phyloP scores from a whole-genome alignment of 2,113 vertebrate genomes.

The Damaliscus lunatus region DNA sequence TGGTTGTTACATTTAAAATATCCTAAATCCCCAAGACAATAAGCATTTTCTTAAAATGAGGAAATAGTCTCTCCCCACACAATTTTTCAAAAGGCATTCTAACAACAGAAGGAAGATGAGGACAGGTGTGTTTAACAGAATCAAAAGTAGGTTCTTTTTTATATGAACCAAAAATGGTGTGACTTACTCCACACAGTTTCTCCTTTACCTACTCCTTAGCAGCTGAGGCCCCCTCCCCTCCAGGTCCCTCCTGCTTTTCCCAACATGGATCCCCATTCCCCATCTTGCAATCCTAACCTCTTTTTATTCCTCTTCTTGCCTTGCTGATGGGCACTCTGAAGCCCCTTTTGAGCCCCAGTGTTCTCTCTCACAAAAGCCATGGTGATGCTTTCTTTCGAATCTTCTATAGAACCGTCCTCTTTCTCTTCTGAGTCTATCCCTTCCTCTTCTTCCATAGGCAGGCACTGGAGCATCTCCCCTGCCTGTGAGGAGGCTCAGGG shows the following conservation, averaged over 20 bases:
- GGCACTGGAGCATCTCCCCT: constrained; percentile 24
- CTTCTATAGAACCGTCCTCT: constrained; percentile 22
- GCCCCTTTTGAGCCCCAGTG: neutral
- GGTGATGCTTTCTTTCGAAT: constrained; percentile 19
- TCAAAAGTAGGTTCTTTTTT: neutral
- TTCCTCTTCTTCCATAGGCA: constrained; percentile 38
- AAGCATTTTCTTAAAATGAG: neutral
- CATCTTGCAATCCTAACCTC: constrained; percentile 69
- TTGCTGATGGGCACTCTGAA: neutral
- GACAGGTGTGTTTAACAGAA: neutral
- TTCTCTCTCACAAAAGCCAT: constrained; percentile 63
- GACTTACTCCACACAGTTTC: neutral
- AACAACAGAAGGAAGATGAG: neutral
- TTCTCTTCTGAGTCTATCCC: constrained; percentile 22
- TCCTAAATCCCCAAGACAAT: neutral
- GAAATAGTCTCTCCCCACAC: neutral
- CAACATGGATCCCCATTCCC: neutral
- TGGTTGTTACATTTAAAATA: neutral
- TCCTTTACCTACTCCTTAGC: neutral
- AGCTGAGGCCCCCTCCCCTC: neutral
- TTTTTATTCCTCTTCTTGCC: constrained; percentile 70
- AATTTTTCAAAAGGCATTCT: neutral
- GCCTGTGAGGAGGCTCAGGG: constrained; percentile 10
- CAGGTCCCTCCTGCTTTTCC: neutral
- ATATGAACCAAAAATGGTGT: neutral